phyloP scores from a whole-genome alignment of 2,113 vertebrate species.

The Merops nubicus region DNA sequence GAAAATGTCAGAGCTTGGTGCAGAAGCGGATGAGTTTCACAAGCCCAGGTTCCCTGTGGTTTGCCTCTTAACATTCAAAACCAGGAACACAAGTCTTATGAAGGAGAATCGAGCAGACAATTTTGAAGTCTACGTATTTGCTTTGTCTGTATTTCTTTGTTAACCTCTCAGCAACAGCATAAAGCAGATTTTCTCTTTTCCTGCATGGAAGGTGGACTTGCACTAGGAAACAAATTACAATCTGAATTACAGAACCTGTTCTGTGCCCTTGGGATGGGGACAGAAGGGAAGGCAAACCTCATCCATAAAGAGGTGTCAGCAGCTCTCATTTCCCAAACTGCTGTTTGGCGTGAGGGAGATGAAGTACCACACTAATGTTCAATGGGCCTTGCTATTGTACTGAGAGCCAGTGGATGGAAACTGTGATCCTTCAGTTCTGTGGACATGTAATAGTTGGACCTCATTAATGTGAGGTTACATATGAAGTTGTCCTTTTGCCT shows the following conservation, averaged over 20 bases:
- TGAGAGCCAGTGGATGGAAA: not conserved
- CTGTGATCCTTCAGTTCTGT: not conserved
- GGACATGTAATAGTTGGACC: not conserved
- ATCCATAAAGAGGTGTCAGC: not conserved
- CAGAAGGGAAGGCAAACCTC: not conserved
- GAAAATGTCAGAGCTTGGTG: not conserved
- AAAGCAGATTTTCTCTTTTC: not conserved
- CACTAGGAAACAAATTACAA: not conserved
- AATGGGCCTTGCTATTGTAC: conserved; percentile 25
- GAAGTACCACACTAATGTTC: conserved; percentile 8
- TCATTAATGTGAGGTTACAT: not conserved
- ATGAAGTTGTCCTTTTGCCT: not conserved
- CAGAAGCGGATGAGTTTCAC: not conserved
- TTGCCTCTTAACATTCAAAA: not conserved
- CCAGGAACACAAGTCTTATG: not conserved
- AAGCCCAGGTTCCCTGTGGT: not conserved
- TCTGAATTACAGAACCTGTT: not conserved
- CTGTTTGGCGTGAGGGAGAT: not conserved
- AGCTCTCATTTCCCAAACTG: conserved; percentile 6
- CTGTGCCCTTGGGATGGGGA: conserved; percentile 19
- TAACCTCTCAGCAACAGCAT: not conserved
- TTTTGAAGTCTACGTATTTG: not conserved
- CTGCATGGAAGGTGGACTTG: not conserved
- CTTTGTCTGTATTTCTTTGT: not conserved
- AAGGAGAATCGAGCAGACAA: not conserved